A percentile compares a stretch with the other conserved stretches of the same genome.
These are phyloP conservation scores for Mesoclemmys tuberculata DNA, from an alignment of 2,113 vertebrate species.

Conservation along the genomic window DNA sequence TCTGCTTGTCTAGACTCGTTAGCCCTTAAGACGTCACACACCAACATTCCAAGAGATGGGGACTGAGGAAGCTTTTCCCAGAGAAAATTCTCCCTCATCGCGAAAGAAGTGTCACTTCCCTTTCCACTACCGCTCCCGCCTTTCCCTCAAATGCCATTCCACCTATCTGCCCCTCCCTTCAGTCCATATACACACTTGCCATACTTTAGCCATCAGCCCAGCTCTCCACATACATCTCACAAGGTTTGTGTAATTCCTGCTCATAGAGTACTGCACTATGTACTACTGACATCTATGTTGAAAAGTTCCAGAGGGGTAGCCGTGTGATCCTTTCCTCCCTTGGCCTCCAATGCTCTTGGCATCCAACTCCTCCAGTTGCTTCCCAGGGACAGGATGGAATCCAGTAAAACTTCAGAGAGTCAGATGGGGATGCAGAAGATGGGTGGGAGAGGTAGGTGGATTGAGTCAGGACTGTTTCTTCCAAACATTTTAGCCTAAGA, in stretches of 20 bases:
- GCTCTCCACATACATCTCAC: background rate
- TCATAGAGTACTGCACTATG: background rate
- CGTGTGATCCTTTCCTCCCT: constrained; percentile 1
- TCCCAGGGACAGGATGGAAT: background rate
- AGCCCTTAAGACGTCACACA: accelerated
- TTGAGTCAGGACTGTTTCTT: background rate
- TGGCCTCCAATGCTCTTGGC: background rate
- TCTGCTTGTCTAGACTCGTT: background rate
- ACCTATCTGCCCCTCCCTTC: background rate
- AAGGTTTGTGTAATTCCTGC: background rate
- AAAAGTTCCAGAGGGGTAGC: no score
- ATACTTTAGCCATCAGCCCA: background rate
- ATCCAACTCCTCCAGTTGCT: constrained; percentile 21
- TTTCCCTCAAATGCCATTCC: background rate
- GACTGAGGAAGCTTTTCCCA: background rate
- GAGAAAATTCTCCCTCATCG: background rate
- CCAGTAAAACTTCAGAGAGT: background rate
- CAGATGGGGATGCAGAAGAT: background rate
- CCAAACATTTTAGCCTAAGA: background rate
- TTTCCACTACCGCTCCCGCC: background rate
- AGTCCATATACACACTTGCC: background rate
- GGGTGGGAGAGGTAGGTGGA: background rate
- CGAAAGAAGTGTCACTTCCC: background rate
- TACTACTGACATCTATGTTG: background rate
- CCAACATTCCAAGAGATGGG: background rate